Base-by-base conservation (phyloP, 1,140 invertebrate genomes). In the Bombus impatiens region DNA sequence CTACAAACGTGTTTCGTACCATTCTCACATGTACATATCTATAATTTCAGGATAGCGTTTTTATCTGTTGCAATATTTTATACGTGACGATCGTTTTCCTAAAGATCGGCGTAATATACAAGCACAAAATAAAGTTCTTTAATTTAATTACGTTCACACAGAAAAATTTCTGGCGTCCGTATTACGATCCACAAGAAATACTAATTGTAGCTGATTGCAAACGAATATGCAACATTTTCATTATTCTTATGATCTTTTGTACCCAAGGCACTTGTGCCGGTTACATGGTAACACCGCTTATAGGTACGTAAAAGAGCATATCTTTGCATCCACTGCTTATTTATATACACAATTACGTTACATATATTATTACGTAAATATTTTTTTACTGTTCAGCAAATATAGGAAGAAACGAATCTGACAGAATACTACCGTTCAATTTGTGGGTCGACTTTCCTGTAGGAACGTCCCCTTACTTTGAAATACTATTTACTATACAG, bases 401-500 rank as follows among this genome's bases (percentile, higher is more conserved):
- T 78, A 59, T 74, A 4, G 87, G 88, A 0, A 90, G n/a, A 76
- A 92, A 92, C 57, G 79, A 86, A 37, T 86, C 71, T 13, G 89
- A 92, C 0, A 90, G 89, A 65, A 59, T 82, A 35, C 75, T 91
- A 3, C 79, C 86, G 0, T 92, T 91, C 74, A 88, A 81, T 8
- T 6, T 90, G 28, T 91, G 86, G 83, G 32, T 91, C 8, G 65
- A 88, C 15, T 62, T 89, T 28, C 79, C 91, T 10, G 76, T 53
- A 22, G 57, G 37, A 15, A 28, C 53, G 4, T 86, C 90, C n/a
- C 91, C 91, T 6, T 89, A 86, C 22, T 92, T 80, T 44, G 90
- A 92, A 72, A 65, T 87, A n/a, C 9, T 86, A 47, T 92, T 87
- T 35, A n/a, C 22, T 32, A n/a, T 91, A 6, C 75, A 92, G 89